Conservation (phyloP, 2,113 vertebrate species). For the Lepidothrix coronata region DNA sequence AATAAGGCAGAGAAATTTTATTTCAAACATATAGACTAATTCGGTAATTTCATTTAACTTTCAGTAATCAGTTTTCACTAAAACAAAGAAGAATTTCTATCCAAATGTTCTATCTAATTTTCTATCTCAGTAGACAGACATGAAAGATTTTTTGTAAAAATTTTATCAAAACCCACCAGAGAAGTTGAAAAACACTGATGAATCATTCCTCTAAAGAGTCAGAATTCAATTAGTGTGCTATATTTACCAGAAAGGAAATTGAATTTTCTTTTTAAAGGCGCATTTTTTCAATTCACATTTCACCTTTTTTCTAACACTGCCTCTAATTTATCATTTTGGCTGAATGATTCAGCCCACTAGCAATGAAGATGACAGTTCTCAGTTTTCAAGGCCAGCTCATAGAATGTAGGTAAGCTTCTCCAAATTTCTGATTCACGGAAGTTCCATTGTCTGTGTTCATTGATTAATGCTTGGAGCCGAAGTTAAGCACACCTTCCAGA, state of each 20-base stretch:
- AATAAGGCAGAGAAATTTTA: not conserved
- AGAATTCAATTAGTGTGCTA: conserved; percentile 1
- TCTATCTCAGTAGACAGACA: not conserved
- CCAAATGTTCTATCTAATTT: not conserved
- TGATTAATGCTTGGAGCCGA: not conserved
- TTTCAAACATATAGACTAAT: not conserved
- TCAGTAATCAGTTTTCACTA: not conserved
- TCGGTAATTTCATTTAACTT: not conserved
- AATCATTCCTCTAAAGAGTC: conserved; percentile 22
- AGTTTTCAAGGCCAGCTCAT: not conserved
- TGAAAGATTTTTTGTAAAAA: not conserved
- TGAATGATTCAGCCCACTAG: not conserved
- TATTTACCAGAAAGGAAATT: not conserved
- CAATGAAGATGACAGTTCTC: not conserved
- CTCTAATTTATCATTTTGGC: not conserved
- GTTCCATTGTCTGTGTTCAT: not conserved
- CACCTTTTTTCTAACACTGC: not conserved
- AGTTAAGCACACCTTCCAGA: not conserved
- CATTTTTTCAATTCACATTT: not conserved
- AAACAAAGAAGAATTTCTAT: not conserved
- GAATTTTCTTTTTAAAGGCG: not conserved
- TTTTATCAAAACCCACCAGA: not conserved
- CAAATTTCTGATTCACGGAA: not conserved
- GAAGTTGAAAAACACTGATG: not conserved
- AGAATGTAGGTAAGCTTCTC: not conserved